Base-by-base conservation (phyloP, 2,888 invertebrate species). In the Helicoverpa assulta region DNA sequence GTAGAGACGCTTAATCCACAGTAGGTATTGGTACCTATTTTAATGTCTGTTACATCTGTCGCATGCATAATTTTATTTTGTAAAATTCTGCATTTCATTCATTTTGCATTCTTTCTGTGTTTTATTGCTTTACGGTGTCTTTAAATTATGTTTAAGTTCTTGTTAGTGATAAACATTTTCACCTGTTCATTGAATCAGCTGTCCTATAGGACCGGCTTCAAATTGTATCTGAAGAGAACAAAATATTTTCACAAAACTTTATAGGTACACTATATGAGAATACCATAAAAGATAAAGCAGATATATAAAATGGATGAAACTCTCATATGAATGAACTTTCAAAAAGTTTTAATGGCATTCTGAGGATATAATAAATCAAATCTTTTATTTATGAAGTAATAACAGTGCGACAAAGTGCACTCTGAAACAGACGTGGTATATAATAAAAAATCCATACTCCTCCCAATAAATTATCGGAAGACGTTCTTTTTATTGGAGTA, bases 401-500 rank as follows among this genome's bases (percentile, higher is more conserved):
- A 91, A 90, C 89, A 85, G 80, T 76, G 79, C 81, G 85, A 86
- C 82, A 84, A 88, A 91, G 90, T 90, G 92, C 90, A 92, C 90
- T 93, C 89, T 86, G 91, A 93, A 93, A 93, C 94, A 92, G 92
- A 91, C 86, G 83, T 86, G 54, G 18, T 50, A 83, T 84, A 81
- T 90, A 91, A 94, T 94, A 94, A 95, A 95, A 94, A 93, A 91
- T 92, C 91, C 89, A 92, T 94, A 92, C 89, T 88, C 88, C 86
- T 86, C 86, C 90, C 89, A 90, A 95, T 95, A 95, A 94, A 94
- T 95, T 93, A 93, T 94, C 85, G 90, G 89, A 91, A 94, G 93
- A 93, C 92, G 92, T 92, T 93, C 91, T 95, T 95, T 94, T 95
- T 95, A 95, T 94, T 94, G 94, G 90, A 94, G 93, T 94, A 94